These are phyloP conservation scores for Parazoanthus swiftii DNA, from an alignment of 92 coral and sea anemone genomes.

Conservation along the genomic window DNA sequence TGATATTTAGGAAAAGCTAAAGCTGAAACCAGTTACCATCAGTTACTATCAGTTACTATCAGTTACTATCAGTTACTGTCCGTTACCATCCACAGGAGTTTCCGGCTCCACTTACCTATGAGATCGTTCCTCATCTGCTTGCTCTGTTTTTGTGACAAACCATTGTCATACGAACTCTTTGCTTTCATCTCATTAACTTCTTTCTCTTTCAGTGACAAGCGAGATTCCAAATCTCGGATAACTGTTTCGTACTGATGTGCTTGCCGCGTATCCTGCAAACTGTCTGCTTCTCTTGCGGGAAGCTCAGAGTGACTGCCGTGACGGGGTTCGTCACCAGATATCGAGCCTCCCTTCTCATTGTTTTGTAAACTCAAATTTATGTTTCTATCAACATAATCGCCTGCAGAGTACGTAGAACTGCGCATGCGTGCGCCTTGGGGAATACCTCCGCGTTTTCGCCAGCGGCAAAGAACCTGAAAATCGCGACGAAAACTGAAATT, in stretches of 20 bases:
- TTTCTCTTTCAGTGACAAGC: constrained; percentile 10
- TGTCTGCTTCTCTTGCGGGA: not conserved
- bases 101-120: not conserved
- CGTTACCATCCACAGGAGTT: too few species aligned
- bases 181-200: not conserved
- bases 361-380: not conserved
- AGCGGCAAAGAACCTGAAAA: constrained; percentile 33
- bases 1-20: too few species aligned
- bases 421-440: not conserved
- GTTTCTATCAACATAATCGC: not conserved
- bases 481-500: not conserved
- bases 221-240: not conserved
- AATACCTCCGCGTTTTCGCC: constrained; percentile 11
- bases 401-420: not conserved
- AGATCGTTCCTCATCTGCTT: not conserved
- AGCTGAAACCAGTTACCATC: not conserved
- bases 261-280: not conserved
- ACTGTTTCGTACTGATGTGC: not conserved
- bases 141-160: not conserved
- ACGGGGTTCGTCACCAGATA: not conserved
- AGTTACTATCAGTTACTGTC: too few species aligned
- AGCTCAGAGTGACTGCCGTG: not conserved
- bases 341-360: not conserved
- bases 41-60: too few species aligned
- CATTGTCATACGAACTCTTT: not conserved